Percentiles rank a stretch among this genome's conserved stretches.
These are phyloP conservation scores for Conus betulinus DNA, from an alignment of 1,140 invertebrate species.

Conservation along the genomic window DNA sequence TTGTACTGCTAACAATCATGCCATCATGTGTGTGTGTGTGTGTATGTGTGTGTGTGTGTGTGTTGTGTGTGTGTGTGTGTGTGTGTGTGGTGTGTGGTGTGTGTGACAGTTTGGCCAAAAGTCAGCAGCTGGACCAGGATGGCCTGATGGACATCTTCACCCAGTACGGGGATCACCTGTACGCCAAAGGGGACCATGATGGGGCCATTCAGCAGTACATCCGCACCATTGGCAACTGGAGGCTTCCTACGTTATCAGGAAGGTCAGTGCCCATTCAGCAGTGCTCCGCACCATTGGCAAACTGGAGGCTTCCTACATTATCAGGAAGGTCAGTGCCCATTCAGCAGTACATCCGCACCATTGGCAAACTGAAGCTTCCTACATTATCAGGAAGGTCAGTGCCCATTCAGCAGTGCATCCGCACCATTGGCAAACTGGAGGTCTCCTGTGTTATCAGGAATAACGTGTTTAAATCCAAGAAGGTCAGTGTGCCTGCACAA, in stretches of 20 bases:
- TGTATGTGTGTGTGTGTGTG: no score
- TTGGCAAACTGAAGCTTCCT: no score
- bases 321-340: no score
- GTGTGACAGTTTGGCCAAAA: slow-evolving; percentile 86
- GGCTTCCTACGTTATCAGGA: slow-evolving; percentile 96
- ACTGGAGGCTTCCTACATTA: no score
- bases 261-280: no score
- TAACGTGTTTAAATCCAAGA: no score
- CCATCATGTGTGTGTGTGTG: slow-evolving; percentile 78
- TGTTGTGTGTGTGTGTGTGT: background rate
- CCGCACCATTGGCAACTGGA: slow-evolving; percentile 94
- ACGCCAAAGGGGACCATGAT: slow-evolving; percentile 90
- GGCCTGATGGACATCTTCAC: slow-evolving; percentile 92
- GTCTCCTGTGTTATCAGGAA: slow-evolving; percentile 94
- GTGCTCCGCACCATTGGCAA: no score
- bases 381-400: slow-evolving; percentile 83
- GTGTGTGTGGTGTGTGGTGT: background rate
- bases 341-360: no score
- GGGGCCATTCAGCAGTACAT: slow-evolving; percentile 95
- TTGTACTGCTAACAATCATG: slow-evolving; percentile 64
- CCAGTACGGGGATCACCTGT: slow-evolving; percentile 95
- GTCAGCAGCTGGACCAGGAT: slow-evolving; percentile 92
- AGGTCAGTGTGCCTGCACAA: slow-evolving; percentile 77
- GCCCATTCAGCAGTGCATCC: slow-evolving; percentile 85
- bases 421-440: slow-evolving; percentile 94